Conservation (phyloP, 2,888 invertebrate species). For the Tupiocoris notatus region DNA sequence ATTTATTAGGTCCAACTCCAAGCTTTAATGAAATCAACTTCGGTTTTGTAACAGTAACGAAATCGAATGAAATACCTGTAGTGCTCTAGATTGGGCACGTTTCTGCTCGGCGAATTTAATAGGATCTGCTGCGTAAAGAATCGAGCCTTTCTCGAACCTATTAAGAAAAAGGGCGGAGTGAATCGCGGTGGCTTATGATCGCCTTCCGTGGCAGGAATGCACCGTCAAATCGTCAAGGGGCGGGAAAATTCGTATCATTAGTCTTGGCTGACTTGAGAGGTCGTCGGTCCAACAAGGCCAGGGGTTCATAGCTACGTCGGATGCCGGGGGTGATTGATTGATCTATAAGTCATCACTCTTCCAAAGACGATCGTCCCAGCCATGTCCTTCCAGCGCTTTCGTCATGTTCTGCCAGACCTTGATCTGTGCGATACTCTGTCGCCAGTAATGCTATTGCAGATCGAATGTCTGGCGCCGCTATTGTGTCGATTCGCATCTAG, state of each 20-base stretch:
- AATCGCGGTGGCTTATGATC: no score
- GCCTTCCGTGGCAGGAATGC: not conserved
- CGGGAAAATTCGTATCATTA: no score
- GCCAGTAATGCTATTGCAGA: not conserved
- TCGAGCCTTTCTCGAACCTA: no score
- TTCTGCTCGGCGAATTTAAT: no score
- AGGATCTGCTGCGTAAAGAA: no score
- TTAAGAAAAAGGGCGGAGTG: no score
- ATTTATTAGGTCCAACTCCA: conserved; percentile 7
- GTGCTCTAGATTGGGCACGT: no score
- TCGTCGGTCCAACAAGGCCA: not conserved
- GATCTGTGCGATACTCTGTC: not conserved
- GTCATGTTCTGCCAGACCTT: not conserved
- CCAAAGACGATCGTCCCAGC: not conserved
- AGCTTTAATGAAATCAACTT: not conserved
- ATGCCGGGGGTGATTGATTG: conserved; percentile 14
- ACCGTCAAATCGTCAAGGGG: not conserved
- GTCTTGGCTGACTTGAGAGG: not conserved
- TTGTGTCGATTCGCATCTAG: no score
- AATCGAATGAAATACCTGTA: no score
- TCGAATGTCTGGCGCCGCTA: not conserved
- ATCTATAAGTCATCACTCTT: conserved; percentile 31
- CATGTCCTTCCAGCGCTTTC: not conserved
- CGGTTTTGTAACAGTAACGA: no score
- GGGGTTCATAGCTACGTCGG: not conserved